Conservation (phyloP, 1,140 invertebrate genomes). For the Ooceraea biroi region DNA sequence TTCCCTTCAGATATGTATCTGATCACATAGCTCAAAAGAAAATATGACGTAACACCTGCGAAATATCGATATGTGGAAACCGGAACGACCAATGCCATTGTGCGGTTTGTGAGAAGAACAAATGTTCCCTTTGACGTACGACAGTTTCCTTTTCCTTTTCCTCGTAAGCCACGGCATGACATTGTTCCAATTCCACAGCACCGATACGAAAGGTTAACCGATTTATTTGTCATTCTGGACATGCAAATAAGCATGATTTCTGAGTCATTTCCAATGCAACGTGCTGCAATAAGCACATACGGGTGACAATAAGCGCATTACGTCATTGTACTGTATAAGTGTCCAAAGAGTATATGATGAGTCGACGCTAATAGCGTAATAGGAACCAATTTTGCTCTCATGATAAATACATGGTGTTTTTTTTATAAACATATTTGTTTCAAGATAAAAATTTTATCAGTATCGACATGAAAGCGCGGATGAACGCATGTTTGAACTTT, state of each 20-base stretch:
- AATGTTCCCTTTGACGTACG: neutral
- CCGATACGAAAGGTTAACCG: constrained; percentile 19
- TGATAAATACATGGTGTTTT: neutral
- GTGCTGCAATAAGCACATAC: constrained; percentile 16
- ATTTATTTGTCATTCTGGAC: constrained; percentile 23
- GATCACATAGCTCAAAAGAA: too few species aligned
- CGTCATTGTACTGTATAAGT: neutral
- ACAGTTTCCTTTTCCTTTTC: neutral
- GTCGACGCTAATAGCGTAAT: neutral
- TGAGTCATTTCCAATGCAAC: constrained; percentile 18
- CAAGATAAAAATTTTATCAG: constrained; percentile 15
- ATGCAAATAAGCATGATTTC: neutral
- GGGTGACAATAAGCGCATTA: neutral
- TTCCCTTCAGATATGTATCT: neutral
- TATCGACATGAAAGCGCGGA: constrained; percentile 32
- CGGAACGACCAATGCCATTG: neutral
- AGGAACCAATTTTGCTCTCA: neutral
- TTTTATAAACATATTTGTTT: constrained; percentile 1
- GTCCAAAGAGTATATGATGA: neutral
- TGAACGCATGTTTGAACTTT: constrained; percentile 46
- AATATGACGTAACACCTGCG: neutral
- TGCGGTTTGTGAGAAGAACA: neutral
- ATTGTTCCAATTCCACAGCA: constrained; percentile 27
- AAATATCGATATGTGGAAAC: neutral
- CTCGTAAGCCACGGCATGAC: neutral